Evolutionary conservation across 2,113 vertebrate species (phyloP).

Genomic region (Mola mola): DNA sequence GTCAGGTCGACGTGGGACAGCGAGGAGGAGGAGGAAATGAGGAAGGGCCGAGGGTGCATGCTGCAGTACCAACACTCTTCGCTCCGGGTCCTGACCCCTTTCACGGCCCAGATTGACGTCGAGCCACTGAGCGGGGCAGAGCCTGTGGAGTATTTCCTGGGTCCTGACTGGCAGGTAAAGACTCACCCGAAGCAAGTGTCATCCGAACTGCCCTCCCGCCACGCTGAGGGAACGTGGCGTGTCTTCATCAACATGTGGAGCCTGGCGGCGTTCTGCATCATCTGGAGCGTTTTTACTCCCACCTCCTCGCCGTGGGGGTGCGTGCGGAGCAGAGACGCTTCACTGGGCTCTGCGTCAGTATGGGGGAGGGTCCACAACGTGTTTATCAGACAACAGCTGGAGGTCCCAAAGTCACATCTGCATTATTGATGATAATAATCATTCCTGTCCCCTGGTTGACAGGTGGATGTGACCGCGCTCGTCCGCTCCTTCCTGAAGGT

Average conservation of each 20-base stretch:
- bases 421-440: too few species aligned
- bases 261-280: too few species aligned
- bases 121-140: constrained; percentile 52
- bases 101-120: constrained; percentile 83
- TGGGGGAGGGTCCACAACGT: too few species aligned
- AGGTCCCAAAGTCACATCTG: too few species aligned
- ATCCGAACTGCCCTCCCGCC: too few species aligned
- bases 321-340: too few species aligned
- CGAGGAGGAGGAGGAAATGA: constrained; percentile 89
- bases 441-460: constrained; percentile 1
- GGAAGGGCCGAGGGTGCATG: constrained; percentile 86
- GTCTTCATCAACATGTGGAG: background rate
- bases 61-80: constrained; percentile 93
- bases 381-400: too few species aligned
- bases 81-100: constrained; percentile 88
- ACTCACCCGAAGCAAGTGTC: background rate
- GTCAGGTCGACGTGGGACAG: constrained; percentile 88
- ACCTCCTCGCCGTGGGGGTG: too few species aligned
- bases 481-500: constrained; percentile 88
- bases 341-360: too few species aligned
- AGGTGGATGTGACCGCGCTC: constrained; percentile 89
- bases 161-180: constrained; percentile 89
- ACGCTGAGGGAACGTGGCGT: too few species aligned
- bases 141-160: constrained; percentile 83
- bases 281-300: too few species aligned